Base-by-base conservation (phyloP, 2,888 invertebrate species). In the Heliconius cydno region DNA sequence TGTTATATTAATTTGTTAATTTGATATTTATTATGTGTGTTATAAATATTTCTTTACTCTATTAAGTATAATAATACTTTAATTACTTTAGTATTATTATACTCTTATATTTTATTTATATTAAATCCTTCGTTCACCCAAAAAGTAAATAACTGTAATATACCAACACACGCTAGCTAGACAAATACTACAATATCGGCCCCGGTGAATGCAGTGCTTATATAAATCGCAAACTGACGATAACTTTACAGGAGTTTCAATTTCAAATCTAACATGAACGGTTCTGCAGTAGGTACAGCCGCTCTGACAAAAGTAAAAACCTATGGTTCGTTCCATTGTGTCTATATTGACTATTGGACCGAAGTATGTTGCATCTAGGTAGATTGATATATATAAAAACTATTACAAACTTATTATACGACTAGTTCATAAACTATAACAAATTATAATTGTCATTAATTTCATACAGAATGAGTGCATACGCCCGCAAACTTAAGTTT, bases 171-270 rank as follows among this genome's bases (percentile, higher is more conserved):
- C 13, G 22, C n/a, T 34, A 34, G 28, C 34, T 34, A 34, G 3
- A 73, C 34, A 38, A 73, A 60, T 60, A 34, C 60, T 38, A 60
- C 73, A 80, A 78, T 80, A 82, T 79, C 66, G 72, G 77, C 46
- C 25, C 34, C 60, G 66, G 68, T 76, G 41, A 72, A 65, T 38
- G 79, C 79, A 78, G n/a, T 72, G 72, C 76, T 68, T 77, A 77
- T 75, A 80, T 80, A 79, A 71, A 77, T 52, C n/a, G 71, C 34
- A 71, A 65, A 30, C n/a, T 66, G 65, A 30, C 46, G 71, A 72
- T 65, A 72, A 65, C 63, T 78, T 65, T 72, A 30, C 13, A 30
- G 72, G 71, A 30, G 52, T 78, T 78, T 52, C 52, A 65, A 72
- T 66, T 78, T 65, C n/a, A 72, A 72, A 66, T 78, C 72, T 72